phyloP scores from a whole-genome alignment of 2,888 invertebrate genomes.

The Gnatocerus cornutus region DNA sequence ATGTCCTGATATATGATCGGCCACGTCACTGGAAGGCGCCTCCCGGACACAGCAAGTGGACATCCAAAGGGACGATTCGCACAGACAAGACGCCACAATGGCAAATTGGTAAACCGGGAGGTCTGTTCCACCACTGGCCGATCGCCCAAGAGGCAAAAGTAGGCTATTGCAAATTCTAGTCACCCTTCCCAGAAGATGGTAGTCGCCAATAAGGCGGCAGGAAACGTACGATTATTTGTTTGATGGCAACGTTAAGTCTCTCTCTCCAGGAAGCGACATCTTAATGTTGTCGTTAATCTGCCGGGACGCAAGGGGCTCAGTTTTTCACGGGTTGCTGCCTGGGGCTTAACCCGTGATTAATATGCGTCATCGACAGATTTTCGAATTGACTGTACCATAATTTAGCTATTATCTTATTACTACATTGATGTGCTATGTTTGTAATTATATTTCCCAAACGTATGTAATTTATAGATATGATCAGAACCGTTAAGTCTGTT shows the following conservation, averaged over 20 bases:
- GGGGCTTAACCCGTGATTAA: constrained; percentile 67
- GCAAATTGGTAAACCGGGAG: constrained; percentile 47
- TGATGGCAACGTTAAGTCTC: constrained; percentile 62
- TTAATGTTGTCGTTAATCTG: constrained; percentile 71
- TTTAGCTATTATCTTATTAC: constrained; percentile 68
- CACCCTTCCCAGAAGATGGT: constrained; percentile 55
- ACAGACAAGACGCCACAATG: constrained; percentile 17
- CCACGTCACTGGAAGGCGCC: constrained; percentile 57
- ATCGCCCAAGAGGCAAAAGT: constrained; percentile 55
- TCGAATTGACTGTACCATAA: constrained; percentile 58
- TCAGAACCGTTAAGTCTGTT: constrained; percentile 59
- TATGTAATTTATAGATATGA: constrained; percentile 60
- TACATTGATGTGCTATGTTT: constrained; percentile 69
- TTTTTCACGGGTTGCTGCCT: constrained; percentile 72
- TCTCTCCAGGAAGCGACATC: constrained; percentile 66
- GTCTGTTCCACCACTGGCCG: constrained; percentile 60
- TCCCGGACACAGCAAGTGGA: constrained; percentile 50
- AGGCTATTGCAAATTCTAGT: constrained; percentile 63
- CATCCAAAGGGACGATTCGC: constrained; percentile 48
- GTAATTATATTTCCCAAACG: constrained; percentile 66
- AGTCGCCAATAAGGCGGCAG: constrained; percentile 55
- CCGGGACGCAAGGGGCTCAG: constrained; percentile 75
- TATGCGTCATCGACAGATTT: constrained; percentile 62
- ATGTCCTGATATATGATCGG: constrained; percentile 52
- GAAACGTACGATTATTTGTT: constrained; percentile 13